Percentiles rank a stretch among this genome's conserved stretches.
These are phyloP conservation scores for Toxotes jaculatrix DNA, from an alignment of 2,113 vertebrate species.

Conservation along the genomic window DNA sequence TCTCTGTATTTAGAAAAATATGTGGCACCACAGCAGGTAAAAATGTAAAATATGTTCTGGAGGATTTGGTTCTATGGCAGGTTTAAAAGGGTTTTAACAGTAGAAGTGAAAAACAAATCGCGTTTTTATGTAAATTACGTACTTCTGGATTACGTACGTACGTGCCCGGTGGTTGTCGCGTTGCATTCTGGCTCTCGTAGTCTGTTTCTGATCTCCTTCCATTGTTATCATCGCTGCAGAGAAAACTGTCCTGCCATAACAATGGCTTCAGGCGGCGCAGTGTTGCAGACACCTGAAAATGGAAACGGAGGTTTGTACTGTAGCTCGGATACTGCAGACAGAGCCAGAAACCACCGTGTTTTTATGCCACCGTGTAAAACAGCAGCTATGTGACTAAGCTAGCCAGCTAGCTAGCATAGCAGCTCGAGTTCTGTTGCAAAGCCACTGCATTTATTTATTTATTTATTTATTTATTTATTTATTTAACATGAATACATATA, in stretches of 20 bases:
- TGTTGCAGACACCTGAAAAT: background rate
- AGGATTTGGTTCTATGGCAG: no score
- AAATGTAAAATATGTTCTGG: no score
- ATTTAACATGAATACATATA: background rate
- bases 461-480: no score
- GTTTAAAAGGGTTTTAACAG: no score
- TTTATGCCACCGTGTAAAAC: fast-evolving
- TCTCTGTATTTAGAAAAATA: no score
- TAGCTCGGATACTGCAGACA: background rate
- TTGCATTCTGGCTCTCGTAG: constrained; percentile 40
- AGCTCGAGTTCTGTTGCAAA: background rate
- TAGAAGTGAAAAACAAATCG: no score
- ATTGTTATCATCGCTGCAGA: background rate
- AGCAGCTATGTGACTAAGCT: background rate
- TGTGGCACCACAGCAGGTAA: no score
- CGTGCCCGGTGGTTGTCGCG: background rate
- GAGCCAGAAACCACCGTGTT: fast-evolving
- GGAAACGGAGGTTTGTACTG: constrained; percentile 49
- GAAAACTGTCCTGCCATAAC: fast-evolving
- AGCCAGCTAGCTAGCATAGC: background rate
- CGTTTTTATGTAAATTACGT: no score
- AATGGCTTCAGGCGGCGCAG: background rate
- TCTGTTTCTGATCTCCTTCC: background rate
- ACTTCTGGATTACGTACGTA: no score
- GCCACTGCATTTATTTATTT: background rate